Evolutionary conservation across 2,113 vertebrate genomes (phyloP).

Genomic region (Pterocles burchelli): DNA sequence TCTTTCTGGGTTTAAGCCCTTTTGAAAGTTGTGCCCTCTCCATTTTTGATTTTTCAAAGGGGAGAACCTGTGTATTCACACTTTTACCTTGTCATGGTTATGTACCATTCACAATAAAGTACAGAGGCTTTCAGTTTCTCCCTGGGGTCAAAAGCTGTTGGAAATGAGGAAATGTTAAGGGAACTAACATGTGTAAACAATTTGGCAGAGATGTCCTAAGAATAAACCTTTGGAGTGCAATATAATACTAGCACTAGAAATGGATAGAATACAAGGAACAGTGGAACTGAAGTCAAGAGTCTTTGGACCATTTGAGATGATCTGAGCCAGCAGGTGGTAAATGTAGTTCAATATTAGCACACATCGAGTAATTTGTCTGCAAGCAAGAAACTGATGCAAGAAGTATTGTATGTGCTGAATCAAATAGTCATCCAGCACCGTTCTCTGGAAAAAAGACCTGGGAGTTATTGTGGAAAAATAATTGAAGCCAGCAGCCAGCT

Average conservation of each 20-base stretch:
- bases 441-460: slow-evolving; percentile 54
- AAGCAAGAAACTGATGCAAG: slow-evolving; percentile 44
- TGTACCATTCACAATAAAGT: background rate
- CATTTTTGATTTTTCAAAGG: background rate
- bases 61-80: background rate
- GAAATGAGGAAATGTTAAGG: slow-evolving; percentile 18
- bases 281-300: slow-evolving; percentile 20
- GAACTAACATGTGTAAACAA: slow-evolving; percentile 36
- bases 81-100: background rate
- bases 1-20: background rate
- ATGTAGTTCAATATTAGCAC: slow-evolving; percentile 46
- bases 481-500: slow-evolving; percentile 30
- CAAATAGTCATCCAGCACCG: slow-evolving; percentile 23
- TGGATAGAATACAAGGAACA: slow-evolving; percentile 5
- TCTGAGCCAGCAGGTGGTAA: slow-evolving; percentile 62
- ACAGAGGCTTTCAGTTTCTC: background rate
- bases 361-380: slow-evolving; percentile 54
- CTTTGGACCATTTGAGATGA: slow-evolving; percentile 44
- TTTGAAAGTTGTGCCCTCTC: background rate
- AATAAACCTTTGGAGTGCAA: slow-evolving; percentile 36
- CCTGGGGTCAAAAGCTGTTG: background rate
- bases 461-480: slow-evolving; percentile 50
- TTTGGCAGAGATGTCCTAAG: slow-evolving; percentile 22
- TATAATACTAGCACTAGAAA: slow-evolving; percentile 5
- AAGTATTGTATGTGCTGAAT: slow-evolving; percentile 41